Percentiles rank a stretch among this genome's conserved stretches.
These are phyloP conservation scores for Hybos culiciformis DNA, from an alignment of 2,888 invertebrate species.

Conservation along the genomic window DNA sequence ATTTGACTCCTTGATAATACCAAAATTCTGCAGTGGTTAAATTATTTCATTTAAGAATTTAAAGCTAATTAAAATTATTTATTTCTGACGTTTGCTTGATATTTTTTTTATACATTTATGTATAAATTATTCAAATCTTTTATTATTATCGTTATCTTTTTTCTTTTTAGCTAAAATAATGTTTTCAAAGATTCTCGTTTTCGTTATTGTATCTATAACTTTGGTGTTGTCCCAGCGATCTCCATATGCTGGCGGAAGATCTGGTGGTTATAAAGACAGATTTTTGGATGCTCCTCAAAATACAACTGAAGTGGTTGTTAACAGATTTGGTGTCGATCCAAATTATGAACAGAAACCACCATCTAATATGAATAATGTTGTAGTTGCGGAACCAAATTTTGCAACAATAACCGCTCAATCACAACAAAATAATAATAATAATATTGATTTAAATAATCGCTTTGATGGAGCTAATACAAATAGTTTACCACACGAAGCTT, in stretches of 20 bases:
- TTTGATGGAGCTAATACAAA: constrained; percentile 1
- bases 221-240: too few species aligned
- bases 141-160: too few species aligned
- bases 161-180: too few species aligned
- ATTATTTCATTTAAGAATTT: too few species aligned
- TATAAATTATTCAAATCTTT: too few species aligned
- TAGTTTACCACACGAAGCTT: constrained; percentile 48
- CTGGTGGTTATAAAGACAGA: constrained; percentile 47
- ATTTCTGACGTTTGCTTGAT: too few species aligned
- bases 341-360: constrained; percentile 23
- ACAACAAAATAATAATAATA: background rate
- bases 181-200: too few species aligned
- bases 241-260: constrained; percentile 45
- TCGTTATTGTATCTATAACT: too few species aligned
- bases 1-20: too few species aligned
- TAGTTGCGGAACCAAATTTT: constrained; percentile 3
- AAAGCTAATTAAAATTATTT: too few species aligned
- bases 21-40: too few species aligned
- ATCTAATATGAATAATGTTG: constrained; percentile 2
- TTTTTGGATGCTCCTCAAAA: constrained; percentile 21
- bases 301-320: constrained; percentile 25
- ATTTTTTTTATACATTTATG: too few species aligned
- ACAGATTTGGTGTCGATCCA: constrained; percentile 40
- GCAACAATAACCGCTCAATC: constrained; percentile 1
- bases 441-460: background rate